Percentiles rank a stretch among this genome's conserved stretches.
Conservation (phyloP, 1,140 invertebrate genomes). For the Listronotus bonariensis region DNA sequence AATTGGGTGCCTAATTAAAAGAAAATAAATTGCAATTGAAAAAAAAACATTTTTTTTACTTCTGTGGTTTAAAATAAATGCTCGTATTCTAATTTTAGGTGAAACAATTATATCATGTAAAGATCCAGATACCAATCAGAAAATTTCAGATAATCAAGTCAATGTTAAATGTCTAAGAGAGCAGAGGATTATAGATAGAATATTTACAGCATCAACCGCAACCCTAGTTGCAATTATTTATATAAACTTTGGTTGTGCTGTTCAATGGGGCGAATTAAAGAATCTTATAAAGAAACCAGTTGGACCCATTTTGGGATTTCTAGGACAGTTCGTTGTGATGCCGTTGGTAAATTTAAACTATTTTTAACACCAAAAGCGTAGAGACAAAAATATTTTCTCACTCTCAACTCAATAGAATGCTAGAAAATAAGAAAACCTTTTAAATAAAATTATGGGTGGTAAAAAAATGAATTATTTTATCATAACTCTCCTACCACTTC, state of each 20-base stretch:
- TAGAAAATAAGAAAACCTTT: too few species aligned
- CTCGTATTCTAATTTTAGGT: slow-evolving; percentile 35
- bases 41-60: too few species aligned
- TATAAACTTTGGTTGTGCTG: slow-evolving; percentile 92
- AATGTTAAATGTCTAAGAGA: slow-evolving; percentile 66
- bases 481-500: too few species aligned
- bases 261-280: slow-evolving; percentile 76
- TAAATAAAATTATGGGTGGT: too few species aligned
- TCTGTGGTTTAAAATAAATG: too few species aligned
- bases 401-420: not conserved
- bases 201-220: slow-evolving; percentile 80
- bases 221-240: slow-evolving; percentile 77
- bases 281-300: slow-evolving; percentile 74
- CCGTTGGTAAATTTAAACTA: slow-evolving; percentile 73
- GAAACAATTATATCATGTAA: slow-evolving; percentile 36
- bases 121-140: slow-evolving; percentile 3
- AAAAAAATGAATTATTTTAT: too few species aligned
- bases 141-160: slow-evolving; percentile 7
- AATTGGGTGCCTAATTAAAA: too few species aligned
- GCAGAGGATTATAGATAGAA: slow-evolving; percentile 68
- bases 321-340: slow-evolving; percentile 87
- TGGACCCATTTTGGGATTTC: slow-evolving; percentile 82
- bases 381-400: not conserved
- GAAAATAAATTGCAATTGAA: too few species aligned
- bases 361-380: not conserved